Evolutionary conservation across 2,797 vertebrate genomes (phyloP).

Genomic region (Argentina silus): DNA sequence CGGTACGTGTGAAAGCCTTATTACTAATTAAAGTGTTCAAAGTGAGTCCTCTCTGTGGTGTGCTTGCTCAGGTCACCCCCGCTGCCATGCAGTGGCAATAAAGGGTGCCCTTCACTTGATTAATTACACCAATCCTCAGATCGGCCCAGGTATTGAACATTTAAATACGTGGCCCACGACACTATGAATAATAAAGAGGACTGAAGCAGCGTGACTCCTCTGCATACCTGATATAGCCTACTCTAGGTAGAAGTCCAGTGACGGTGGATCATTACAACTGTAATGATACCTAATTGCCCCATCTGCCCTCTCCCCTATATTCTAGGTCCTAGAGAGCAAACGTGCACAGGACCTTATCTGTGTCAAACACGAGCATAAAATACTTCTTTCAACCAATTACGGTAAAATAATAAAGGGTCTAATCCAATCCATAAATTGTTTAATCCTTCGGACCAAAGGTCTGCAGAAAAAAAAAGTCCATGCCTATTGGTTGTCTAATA

Average conservation of each 20-base stretch:
- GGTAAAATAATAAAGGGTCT: background rate
- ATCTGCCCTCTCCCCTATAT: background rate
- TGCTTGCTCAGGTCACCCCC: slow-evolving; percentile 50
- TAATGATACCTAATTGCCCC: background rate
- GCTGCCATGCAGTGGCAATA: slow-evolving; percentile 53
- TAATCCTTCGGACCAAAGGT: too few species aligned
- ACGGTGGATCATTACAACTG: slow-evolving; percentile 15
- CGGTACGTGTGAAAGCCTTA: slow-evolving; percentile 39
- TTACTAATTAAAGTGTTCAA: slow-evolving; percentile 71
- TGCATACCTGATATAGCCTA: too few species aligned
- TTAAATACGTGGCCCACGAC: slow-evolving; percentile 47
- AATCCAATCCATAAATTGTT: background rate
- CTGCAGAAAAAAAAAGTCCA: too few species aligned
- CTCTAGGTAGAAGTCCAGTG: slow-evolving; percentile 20
- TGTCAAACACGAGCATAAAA: background rate
- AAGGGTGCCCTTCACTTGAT: slow-evolving; percentile 62
- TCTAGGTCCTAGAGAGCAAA: too few species aligned
- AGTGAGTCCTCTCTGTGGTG: slow-evolving; percentile 58
- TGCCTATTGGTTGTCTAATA: background rate
- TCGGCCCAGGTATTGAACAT: slow-evolving; percentile 43
- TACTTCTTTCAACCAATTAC: background rate
- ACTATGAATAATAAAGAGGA: slow-evolving; percentile 61
- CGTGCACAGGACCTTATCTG: too few species aligned
- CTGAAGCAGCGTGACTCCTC: slow-evolving; percentile 11
- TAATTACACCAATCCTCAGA: slow-evolving; percentile 66